phyloP scores from a whole-genome alignment of 2,797 vertebrate genomes.

The Catostomus latipinnis region DNA sequence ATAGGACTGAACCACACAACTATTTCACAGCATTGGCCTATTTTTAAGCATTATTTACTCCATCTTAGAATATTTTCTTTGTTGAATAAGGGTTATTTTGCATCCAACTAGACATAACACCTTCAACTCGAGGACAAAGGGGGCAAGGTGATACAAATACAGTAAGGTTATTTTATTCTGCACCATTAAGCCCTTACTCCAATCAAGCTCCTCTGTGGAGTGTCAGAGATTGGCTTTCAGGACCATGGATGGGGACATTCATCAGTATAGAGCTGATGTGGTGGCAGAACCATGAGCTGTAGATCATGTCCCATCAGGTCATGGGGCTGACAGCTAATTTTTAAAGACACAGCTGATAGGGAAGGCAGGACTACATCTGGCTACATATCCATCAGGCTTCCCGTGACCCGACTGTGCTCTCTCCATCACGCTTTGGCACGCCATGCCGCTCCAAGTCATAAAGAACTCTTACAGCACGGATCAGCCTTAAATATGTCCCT shows the following conservation, averaged over 20 bases:
- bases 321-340: conserved; percentile 73
- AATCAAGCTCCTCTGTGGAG: conserved; percentile 43
- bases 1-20: no score
- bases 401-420: conserved; percentile 62
- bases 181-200: conserved; percentile 28
- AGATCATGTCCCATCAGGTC: conserved; percentile 72
- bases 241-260: conserved; percentile 70
- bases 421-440: conserved; percentile 65
- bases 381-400: conserved; percentile 70
- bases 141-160: conserved; percentile 18
- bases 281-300: conserved; percentile 58
- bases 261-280: conserved; percentile 39
- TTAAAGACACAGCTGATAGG: conserved; percentile 61
- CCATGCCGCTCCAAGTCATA: conserved; percentile 59
- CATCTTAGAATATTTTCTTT: no score
- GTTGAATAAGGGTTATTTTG: conserved; percentile 37
- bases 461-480: conserved; percentile 60
- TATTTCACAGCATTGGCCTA: no score
- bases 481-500: conserved; percentile 51
- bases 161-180: background rate
- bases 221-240: conserved; percentile 65
- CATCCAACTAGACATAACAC: background rate
- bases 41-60: no score
- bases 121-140: conserved; percentile 28
- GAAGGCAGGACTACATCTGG: conserved; percentile 49